Percentiles rank a stretch among this genome's conserved stretches.
Evolutionary conservation across 2,797 vertebrate species (phyloP).

Genomic region (Eulemur rubriventer): DNA sequence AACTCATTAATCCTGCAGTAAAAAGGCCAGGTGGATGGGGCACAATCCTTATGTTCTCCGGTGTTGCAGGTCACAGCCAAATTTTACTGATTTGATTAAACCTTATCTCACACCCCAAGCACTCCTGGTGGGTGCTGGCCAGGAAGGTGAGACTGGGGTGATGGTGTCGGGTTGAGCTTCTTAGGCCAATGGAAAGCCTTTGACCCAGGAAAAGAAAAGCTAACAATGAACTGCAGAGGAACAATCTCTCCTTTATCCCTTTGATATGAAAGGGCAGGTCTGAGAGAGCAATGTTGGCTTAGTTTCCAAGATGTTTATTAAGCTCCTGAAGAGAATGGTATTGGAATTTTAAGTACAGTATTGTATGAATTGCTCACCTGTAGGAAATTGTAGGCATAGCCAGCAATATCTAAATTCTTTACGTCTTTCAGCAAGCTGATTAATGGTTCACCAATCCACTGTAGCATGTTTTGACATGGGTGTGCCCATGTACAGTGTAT

Average conservation of each 20-base stretch:
- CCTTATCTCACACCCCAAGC: background rate
- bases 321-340: conserved; percentile 7
- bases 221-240: background rate
- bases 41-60: conserved; percentile 6
- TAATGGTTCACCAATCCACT: background rate
- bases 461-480: background rate
- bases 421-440: background rate
- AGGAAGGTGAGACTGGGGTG: background rate
- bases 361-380: conserved; percentile 23
- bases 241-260: background rate
- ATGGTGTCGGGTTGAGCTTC: background rate
- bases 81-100: conserved; percentile 29
- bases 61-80: background rate
- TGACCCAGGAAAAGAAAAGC: conserved; percentile 43
- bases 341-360: conserved; percentile 42
- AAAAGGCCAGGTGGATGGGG: conserved; percentile 16
- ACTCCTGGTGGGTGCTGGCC: background rate
- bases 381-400: background rate
- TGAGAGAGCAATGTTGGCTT: background rate
- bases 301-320: conserved; percentile 2
- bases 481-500: background rate
- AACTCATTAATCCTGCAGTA: conserved; percentile 11
- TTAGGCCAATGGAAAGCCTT: conserved; percentile 47
- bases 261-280: background rate
- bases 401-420: background rate